Evolutionary conservation across 1,140 invertebrate species (phyloP), one percentile per base, ranked within the genome.

Genomic region (Harlomillsia oculata): DNA sequence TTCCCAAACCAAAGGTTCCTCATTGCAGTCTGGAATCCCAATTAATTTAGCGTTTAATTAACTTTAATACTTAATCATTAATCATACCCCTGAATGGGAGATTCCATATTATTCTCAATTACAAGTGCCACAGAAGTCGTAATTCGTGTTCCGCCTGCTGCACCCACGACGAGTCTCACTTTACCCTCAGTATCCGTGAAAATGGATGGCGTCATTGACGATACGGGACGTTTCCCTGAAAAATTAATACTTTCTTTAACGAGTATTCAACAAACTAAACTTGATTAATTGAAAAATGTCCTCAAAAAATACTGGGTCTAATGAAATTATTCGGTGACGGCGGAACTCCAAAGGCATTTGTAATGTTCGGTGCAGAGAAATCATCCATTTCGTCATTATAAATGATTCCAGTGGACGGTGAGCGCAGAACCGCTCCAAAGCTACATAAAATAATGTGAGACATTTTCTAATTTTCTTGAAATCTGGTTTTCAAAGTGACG

Each of bases 351-450:
- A 87, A 94, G 44, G 76, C 79, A 71, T 89, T 97, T 9, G 76
- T 72, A 62, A 80, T 75, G 1, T 81, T 82, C 0, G 88, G 82
- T 1, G 82, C 78, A 0, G 88, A 85, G 72, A 98, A 98, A 70
- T 98, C 94, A 69, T 96, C 89, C 91, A 98, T 97, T 45, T 82
- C 84, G 69, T 87, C 84, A 73, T 98, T 99, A 63, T 93, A 79
- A 3, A 97, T 73, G 34, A 99, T 91, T 30, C 94, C 95, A 0
- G 93, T 95, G 41, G 77, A 78, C 21, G 78, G 70, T 1, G 86
- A 88, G 11, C 81, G 74, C 34, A 85, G 70, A 16, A 81, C 80
- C 34, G 85, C 80, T n/a, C 89, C 89, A 70, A 86, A 89, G 69
- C 88, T 91, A 66, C 40, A 75, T 9, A 48, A 6, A 26, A 48